Conservation (phyloP, 2,888 invertebrate genomes). For the Leptinotarsa rubiginosa region DNA sequence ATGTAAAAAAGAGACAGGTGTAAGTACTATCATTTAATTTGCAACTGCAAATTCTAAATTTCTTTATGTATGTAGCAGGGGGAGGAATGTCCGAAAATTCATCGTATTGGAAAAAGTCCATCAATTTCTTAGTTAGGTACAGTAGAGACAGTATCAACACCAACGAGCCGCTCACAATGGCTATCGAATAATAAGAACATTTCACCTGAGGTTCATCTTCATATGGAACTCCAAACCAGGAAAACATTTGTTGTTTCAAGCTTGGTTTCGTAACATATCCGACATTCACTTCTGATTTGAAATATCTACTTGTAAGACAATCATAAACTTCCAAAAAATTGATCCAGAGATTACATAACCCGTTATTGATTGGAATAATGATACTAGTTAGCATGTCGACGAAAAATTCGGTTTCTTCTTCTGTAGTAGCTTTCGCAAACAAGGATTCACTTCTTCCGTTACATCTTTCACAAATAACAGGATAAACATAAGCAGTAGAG, state of each 20-base stretch:
- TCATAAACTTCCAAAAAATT: slow-evolving; percentile 48
- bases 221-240: slow-evolving; percentile 33
- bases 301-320: slow-evolving; percentile 41
- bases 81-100: slow-evolving; percentile 35
- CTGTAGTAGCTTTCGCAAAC: slow-evolving; percentile 23
- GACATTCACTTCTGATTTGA: neutral
- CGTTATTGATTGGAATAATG: slow-evolving; percentile 45
- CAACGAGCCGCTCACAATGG: slow-evolving; percentile 45
- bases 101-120: slow-evolving; percentile 49
- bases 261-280: slow-evolving; percentile 8
- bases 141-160: slow-evolving; percentile 36
- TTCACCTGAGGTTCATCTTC: slow-evolving; percentile 35
- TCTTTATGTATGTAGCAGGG: slow-evolving; percentile 37
- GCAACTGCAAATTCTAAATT: slow-evolving; percentile 43
- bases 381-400: slow-evolving; percentile 40
- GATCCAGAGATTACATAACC: slow-evolving; percentile 46
- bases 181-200: slow-evolving; percentile 49
- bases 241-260: slow-evolving; percentile 13
- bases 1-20: slow-evolving; percentile 20
- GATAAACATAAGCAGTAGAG: slow-evolving; percentile 42
- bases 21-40: slow-evolving; percentile 42
- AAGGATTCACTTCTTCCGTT: slow-evolving; percentile 29
- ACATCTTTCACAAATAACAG: slow-evolving; percentile 38
- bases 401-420: slow-evolving; percentile 43
- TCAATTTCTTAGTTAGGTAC: slow-evolving; percentile 45